Evolutionary conservation across 2,113 vertebrate species (phyloP), one percentile per base, ranked within the genome.

Genomic region (Aegotheles bennettii): DNA sequence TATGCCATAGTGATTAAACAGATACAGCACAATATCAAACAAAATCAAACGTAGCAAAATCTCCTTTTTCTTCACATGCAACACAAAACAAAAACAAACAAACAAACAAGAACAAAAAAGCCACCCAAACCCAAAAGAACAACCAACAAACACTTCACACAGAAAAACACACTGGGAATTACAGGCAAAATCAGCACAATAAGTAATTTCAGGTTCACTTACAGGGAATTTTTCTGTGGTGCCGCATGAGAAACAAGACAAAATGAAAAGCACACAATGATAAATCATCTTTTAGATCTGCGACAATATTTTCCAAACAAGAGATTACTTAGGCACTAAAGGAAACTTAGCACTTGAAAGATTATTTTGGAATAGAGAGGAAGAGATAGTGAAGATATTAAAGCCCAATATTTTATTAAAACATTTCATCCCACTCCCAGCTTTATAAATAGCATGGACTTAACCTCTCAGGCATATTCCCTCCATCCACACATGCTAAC

Each of bases 161-260:
- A 90, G 48, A 87, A 85, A 96, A 90, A 76, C 79, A 95, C 83
- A 84, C 86, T 29, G 6, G 65, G 84, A 76, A 87, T 93, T 89
- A 91, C 89, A 96, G 67, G 81, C 93, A 96, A 83, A 88, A 82
- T 11, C 28, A 69, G 83, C 80, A 95, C 50, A 96, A 31, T 73
- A 88, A 79, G 45, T 81, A 95, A 97, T 89, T 87, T 90, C 89
- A 95, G 76, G 87, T 94, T 95, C 96, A 98, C 98, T 98, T 98
- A 98, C 98, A 98, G 93, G 90, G 84, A 91, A 84, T 33, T 95
- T 97, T 96, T 98, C 98, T 98, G 96, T 87, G 81, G 88, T 93
- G 97, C 97, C 74, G 96, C 97, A 94, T 97, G 96, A 97, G 94
- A 97, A 97, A 96, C 90, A 93, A 98, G 91, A 98, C 84, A 97